Evolutionary conservation across 2,797 vertebrate species (phyloP), one percentile per base, ranked within the genome.

Genomic region (Sorex maritimensis): DNA sequence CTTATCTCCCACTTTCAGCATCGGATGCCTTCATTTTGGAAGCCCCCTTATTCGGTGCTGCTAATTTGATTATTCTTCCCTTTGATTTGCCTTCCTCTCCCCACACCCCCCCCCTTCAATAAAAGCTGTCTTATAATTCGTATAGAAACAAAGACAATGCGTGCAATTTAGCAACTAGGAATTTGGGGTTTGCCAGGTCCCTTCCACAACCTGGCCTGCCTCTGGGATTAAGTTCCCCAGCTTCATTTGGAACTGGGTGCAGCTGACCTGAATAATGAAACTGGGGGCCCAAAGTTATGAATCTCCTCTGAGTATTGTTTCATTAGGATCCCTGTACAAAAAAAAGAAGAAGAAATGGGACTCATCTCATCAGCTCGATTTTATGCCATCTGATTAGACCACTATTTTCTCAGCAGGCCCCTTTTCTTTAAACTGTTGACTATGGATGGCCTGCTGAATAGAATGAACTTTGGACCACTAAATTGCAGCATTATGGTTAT

Each of bases 401-500:
- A 99, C 98, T 98, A 99, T 99, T 99, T 99, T 99, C 99, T 99
- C 99, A 99, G 99, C 99, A 98, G 99, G 99, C 98, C 98, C 97
- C 98, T 98, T 98, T 98, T 98, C 98, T 99, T 99, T 99, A 99
- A 99, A 99, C 99, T 98, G 98, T 99, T 99, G 99, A 99, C 99
- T 99, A 99, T 99, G 99, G 99, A 99, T 98, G 98, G 98, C 97
- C 97, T 97, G 98, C 98, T 98, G 98, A 98, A 99, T 99, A 99
- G 99, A 99, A 99, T 99, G 98, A 98, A 98, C 98, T 98, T 98
- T 98, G 98, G 99, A 98, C 99, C 92, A 98, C 99, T 99, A 98
- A 99, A 99, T 99, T 99, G 99, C 98, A 99, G 99, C 99, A 99
- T 99, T 99, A 99, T 99, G 98, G 99, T 99, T 99, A 99, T 99